Evolutionary conservation across 2,113 vertebrate species (phyloP).

Genomic region (Diadophis punctatus): DNA sequence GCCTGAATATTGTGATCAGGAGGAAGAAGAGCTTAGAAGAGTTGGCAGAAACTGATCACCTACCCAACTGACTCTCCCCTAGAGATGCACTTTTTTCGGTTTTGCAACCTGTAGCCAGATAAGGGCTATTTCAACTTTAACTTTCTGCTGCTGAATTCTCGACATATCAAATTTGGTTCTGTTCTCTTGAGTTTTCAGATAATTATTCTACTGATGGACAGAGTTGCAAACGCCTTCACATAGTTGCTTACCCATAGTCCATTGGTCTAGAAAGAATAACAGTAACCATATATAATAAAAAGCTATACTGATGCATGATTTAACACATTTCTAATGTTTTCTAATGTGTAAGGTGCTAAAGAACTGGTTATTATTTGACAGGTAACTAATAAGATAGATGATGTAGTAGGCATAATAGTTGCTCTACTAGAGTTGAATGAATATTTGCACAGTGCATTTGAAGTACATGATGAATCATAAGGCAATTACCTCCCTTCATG

Average conservation of each 20-base stretch:
- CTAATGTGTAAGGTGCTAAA: not conserved
- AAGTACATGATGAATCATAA: constrained; percentile 5
- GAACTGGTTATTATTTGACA: not conserved
- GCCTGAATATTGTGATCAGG: not conserved
- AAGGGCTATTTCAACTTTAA: not conserved
- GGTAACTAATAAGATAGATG: not conserved
- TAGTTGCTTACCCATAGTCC: not conserved
- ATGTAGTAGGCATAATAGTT: not conserved
- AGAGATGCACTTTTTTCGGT: not conserved
- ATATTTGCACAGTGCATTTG: not conserved
- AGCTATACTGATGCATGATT: not conserved
- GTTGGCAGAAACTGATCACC: not conserved
- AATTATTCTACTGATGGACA: not conserved
- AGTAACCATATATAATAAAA: not conserved
- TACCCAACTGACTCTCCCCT: not conserved
- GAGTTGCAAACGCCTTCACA: not conserved
- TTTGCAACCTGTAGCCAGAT: not conserved
- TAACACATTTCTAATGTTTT: not conserved
- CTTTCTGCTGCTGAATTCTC: not conserved
- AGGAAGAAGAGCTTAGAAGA: not conserved
- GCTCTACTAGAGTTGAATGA: not conserved
- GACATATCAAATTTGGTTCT: not conserved
- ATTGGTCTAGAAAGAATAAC: not conserved
- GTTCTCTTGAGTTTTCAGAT: not conserved
- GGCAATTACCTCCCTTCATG: not conserved